Conservation (phyloP, 2,888 invertebrate species). For the Oegoconia quadripuncta region DNA sequence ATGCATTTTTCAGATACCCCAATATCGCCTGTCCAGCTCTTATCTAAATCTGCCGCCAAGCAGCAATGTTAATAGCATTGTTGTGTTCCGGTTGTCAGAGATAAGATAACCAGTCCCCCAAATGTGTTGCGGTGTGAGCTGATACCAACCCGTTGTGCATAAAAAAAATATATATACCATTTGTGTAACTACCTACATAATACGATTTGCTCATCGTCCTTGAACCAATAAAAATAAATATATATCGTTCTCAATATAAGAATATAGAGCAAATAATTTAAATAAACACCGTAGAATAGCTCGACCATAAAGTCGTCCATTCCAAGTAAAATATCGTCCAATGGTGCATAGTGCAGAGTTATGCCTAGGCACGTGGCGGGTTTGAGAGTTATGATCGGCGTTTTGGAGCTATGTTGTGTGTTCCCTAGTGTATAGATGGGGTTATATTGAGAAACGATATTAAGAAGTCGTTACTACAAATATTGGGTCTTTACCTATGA, state of each 20-base stretch:
- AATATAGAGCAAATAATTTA: slow-evolving; percentile 30
- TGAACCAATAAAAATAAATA: slow-evolving; percentile 9
- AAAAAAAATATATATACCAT: too few species aligned
- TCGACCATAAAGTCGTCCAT: slow-evolving; percentile 49
- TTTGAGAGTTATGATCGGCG: slow-evolving; percentile 54
- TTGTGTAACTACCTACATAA: too few species aligned
- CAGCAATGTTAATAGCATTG: too few species aligned
- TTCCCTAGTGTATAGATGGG: slow-evolving; percentile 18
- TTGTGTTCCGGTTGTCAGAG: too few species aligned
- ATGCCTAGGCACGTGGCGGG: slow-evolving; percentile 54
- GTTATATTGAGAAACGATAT: slow-evolving; percentile 14
- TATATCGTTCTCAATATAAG: slow-evolving; percentile 6
- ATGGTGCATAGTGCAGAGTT: slow-evolving; percentile 55
- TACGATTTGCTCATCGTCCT: too few species aligned
- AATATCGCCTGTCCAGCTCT: too few species aligned
- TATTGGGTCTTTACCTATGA: too few species aligned
- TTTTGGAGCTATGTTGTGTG: slow-evolving; percentile 40
- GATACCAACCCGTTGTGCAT: too few species aligned
- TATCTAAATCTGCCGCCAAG: too few species aligned
- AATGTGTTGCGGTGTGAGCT: too few species aligned
- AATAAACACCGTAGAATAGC: slow-evolving; percentile 44
- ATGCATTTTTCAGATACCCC: too few species aligned
- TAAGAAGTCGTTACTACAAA: neutral
- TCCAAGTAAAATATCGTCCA: slow-evolving; percentile 52
- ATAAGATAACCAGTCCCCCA: too few species aligned